These are phyloP conservation scores for Lordiphosa clarofinis DNA, from an alignment of 1,140 invertebrate species.

Conservation along the genomic window DNA sequence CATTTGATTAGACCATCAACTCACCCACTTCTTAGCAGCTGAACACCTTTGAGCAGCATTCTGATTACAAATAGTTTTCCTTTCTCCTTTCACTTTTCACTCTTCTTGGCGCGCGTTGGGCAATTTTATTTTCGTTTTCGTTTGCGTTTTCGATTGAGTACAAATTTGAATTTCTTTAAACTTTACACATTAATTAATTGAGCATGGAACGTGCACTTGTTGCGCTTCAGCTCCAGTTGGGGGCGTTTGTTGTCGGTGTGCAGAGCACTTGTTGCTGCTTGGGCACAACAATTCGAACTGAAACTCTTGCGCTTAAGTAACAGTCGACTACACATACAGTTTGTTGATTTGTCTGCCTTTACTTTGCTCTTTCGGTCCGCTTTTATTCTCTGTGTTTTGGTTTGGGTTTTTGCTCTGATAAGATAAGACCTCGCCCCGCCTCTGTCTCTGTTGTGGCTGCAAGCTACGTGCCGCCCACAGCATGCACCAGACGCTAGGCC, in stretches of 20 bases:
- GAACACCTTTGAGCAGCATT: constrained; percentile 66
- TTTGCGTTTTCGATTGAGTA: constrained; percentile 2
- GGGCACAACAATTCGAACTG: constrained; percentile 70
- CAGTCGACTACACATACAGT: constrained; percentile 37
- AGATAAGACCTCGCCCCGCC: constrained; percentile 37
- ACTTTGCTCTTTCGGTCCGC: constrained; percentile 27
- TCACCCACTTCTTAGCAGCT: constrained; percentile 59
- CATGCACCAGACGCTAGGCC: constrained; percentile 32
- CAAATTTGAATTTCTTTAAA: constrained; percentile 53
- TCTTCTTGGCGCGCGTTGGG: constrained; percentile 26
- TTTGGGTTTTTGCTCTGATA: constrained; percentile 35
- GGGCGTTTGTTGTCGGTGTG: constrained; percentile 19
- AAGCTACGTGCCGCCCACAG: constrained; percentile 56
- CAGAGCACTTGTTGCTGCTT: constrained; percentile 68
- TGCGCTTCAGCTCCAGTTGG: constrained; percentile 42
- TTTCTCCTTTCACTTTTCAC: constrained; percentile 27
- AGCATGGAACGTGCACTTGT: constrained; percentile 51
- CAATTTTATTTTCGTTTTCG: constrained; percentile 33
- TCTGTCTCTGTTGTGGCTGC: constrained; percentile 5
- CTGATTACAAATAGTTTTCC: constrained; percentile 4
- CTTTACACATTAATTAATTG: constrained; percentile 24
- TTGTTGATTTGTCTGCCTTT: constrained; percentile 30
- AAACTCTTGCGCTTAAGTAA: constrained; percentile 72
- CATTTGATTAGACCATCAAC: constrained; percentile 25
- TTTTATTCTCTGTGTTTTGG: constrained; percentile 27